These are phyloP conservation scores for Drymodes brunneopygia DNA, from an alignment of 2,113 vertebrate species.

Conservation along the genomic window DNA sequence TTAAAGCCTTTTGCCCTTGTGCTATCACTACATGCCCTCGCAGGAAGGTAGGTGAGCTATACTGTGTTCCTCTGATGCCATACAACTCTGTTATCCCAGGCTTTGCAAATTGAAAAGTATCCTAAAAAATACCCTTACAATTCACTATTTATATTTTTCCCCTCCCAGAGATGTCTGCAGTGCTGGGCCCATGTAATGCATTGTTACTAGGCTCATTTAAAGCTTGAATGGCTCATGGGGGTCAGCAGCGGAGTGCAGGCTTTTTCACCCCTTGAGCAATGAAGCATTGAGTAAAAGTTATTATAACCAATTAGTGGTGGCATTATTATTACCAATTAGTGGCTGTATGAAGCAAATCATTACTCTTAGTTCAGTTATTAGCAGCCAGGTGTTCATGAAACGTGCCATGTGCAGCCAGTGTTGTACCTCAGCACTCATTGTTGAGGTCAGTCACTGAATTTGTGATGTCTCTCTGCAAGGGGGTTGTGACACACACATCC, in stretches of 20 bases:
- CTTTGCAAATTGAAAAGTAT: background rate
- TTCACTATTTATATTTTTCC: background rate
- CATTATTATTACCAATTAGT: slow-evolving; percentile 54
- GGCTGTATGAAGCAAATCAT: slow-evolving; percentile 37
- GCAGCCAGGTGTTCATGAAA: slow-evolving; percentile 37
- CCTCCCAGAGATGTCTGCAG: fast-evolving
- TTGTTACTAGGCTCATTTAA: slow-evolving; percentile 4
- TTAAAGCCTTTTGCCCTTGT: background rate
- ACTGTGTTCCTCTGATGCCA: fast-evolving
- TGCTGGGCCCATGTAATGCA: background rate
- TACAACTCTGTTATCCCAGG: background rate
- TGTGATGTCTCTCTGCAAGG: background rate
- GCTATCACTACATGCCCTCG: background rate
- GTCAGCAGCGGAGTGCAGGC: background rate
- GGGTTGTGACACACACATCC: background rate
- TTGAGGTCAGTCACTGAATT: background rate
- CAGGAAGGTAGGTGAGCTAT: background rate
- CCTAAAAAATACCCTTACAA: background rate
- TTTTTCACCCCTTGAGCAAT: slow-evolving; percentile 41
- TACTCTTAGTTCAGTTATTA: slow-evolving; percentile 41
- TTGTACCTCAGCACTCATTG: background rate
- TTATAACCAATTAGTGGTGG: slow-evolving; percentile 48
- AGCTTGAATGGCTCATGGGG: background rate
- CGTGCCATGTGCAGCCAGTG: background rate
- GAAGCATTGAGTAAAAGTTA: slow-evolving; percentile 47